A percentile compares a stretch with the other conserved stretches of the same genome.
These are phyloP conservation scores for Chelidonichthys spinosus DNA, from an alignment of 2,797 vertebrate species.

Conservation along the genomic window DNA sequence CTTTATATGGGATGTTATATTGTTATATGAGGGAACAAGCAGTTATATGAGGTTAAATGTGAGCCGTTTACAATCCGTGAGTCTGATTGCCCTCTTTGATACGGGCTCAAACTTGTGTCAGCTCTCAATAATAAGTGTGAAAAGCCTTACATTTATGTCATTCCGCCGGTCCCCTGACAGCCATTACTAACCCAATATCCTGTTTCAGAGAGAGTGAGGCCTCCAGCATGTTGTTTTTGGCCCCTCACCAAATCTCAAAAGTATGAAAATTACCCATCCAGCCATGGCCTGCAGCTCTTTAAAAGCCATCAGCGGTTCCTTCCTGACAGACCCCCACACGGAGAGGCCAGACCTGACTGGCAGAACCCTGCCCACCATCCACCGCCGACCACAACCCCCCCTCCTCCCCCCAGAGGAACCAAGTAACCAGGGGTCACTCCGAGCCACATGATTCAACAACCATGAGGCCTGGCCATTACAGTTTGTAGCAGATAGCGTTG, in stretches of 20 bases:
- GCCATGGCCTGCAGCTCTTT: constrained; percentile 78
- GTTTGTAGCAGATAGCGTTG: constrained; percentile 77
- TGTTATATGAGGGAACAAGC: not conserved
- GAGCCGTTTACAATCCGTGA: constrained; percentile 36
- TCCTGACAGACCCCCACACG: constrained; percentile 69
- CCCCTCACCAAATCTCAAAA: constrained; percentile 81
- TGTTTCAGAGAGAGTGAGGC: constrained; percentile 82
- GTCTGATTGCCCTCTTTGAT: constrained; percentile 32
- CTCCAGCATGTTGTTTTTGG: constrained; percentile 85
- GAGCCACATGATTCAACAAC: constrained; percentile 68
- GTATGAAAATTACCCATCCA: constrained; percentile 87
- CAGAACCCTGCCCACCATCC: constrained; percentile 51
- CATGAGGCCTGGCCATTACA: constrained; percentile 54
- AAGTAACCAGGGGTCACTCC: constrained; percentile 47
- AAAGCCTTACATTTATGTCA: constrained; percentile 76
- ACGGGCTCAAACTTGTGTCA: constrained; percentile 53
- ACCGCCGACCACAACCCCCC: constrained; percentile 42
- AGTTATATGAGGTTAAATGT: constrained; percentile 11
- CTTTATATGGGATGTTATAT: not conserved
- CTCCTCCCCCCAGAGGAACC: constrained; percentile 32
- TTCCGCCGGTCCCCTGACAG: constrained; percentile 79
- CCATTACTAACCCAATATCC: constrained; percentile 87
- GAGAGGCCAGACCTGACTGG: constrained; percentile 69
- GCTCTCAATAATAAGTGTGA: constrained; percentile 65
- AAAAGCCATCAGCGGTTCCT: constrained; percentile 74